Conservation (phyloP, 2,797 vertebrate species). For the Micromesistius poutassou region DNA sequence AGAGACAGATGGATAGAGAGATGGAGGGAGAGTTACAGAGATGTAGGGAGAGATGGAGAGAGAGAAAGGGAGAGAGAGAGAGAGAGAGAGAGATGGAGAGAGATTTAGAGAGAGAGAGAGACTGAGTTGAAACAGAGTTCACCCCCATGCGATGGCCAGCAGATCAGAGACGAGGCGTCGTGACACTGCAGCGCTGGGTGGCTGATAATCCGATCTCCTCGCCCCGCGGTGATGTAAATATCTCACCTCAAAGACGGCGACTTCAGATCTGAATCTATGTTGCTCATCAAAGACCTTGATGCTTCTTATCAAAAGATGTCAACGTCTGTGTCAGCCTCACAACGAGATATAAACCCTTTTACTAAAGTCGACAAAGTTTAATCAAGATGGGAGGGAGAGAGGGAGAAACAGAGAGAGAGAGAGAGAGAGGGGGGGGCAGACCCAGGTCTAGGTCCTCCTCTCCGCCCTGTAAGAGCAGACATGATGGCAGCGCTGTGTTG, state of each 20-base stretch:
- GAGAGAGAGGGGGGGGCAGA: conserved; percentile 22
- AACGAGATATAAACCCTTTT: conserved; percentile 55
- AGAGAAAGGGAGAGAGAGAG: conserved; percentile 48
- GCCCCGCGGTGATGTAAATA: conserved; percentile 30
- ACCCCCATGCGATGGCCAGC: conserved; percentile 29
- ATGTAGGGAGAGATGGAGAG: conserved; percentile 37
- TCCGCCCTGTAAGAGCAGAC: conserved; percentile 54
- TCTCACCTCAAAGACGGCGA: conserved; percentile 21
- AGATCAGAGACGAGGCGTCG: conserved; percentile 53
- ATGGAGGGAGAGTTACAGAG: conserved; percentile 49
- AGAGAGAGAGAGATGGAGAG: conserved; percentile 42
- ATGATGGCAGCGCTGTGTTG: conserved; percentile 57
- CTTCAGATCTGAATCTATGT: conserved; percentile 21
- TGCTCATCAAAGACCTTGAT: conserved; percentile 36
- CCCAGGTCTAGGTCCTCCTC: no score
- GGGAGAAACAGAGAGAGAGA: conserved; percentile 23
- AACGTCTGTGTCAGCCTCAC: conserved; percentile 39
- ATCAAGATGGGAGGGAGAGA: conserved; percentile 37
- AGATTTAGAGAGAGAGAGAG: conserved; percentile 45
- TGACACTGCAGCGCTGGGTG: conserved; percentile 29
- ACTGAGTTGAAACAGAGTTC: conserved; percentile 68
- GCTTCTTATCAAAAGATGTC: conserved; percentile 25
- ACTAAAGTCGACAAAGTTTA: conserved; percentile 63
- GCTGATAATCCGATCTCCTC: conserved; percentile 44
- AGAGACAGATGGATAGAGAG: conserved; percentile 11